A percentile compares a stretch with the other conserved stretches of the same genome.
phyloP scores from a whole-genome alignment of 2,888 invertebrate genomes.

The Melinaea marsaeus region DNA sequence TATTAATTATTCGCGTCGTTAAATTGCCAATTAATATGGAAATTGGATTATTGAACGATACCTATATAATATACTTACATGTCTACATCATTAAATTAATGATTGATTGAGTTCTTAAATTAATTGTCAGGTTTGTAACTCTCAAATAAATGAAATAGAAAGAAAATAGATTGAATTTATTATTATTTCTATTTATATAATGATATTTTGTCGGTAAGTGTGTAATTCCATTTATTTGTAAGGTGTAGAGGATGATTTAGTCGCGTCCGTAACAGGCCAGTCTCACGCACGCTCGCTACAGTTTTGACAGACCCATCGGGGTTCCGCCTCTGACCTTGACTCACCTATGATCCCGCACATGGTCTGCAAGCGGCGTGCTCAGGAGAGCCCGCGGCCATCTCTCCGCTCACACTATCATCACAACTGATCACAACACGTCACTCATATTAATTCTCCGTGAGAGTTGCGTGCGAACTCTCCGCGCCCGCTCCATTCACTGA shows the following conservation, averaged over 20 bases:
- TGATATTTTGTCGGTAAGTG: neutral
- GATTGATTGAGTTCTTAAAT: neutral
- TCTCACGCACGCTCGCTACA: slow-evolving; percentile 14
- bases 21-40: slow-evolving; percentile 3
- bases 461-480: slow-evolving; percentile 48
- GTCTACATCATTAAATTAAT: neutral
- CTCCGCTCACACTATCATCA: slow-evolving; percentile 62
- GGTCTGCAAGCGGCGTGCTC: slow-evolving; percentile 65
- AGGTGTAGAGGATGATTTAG: neutral
- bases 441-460: slow-evolving; percentile 49
- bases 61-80: neutral
- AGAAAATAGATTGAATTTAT: no score
- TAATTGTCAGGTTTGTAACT: neutral
- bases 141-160: neutral
- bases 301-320: slow-evolving; percentile 20
- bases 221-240: neutral
- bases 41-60: neutral
- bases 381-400: slow-evolving; percentile 64
- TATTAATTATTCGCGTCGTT: slow-evolving; percentile 2
- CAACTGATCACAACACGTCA: slow-evolving; percentile 55
- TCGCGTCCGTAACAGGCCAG: slow-evolving; percentile 10
- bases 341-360: slow-evolving; percentile 70
- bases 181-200: no score
- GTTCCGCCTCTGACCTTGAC: slow-evolving; percentile 56
- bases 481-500: slow-evolving; percentile 67